phyloP scores from a whole-genome alignment of 2,797 vertebrate species.

The Sebastes wilsoni region DNA sequence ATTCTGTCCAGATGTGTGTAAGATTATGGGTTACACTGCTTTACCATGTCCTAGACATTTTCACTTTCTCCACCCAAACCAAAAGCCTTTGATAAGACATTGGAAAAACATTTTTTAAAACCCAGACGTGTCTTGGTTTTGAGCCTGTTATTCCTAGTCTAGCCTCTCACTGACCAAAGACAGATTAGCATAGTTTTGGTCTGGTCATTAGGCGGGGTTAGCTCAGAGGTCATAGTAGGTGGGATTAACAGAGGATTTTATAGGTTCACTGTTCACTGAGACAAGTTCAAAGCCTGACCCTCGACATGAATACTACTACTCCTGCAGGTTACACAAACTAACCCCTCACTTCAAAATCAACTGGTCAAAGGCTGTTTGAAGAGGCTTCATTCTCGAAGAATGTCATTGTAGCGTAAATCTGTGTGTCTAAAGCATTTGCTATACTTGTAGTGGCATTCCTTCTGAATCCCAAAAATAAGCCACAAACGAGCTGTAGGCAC shows the following conservation, averaged over 20 bases:
- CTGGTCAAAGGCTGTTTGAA: conserved; percentile 19
- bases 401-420: background rate
- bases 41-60: background rate
- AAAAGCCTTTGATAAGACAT: background rate
- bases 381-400: conserved; percentile 20
- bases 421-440: background rate
- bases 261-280: conserved; percentile 39
- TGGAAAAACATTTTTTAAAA: conserved; percentile 11
- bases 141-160: conserved; percentile 42
- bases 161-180: conserved; percentile 36
- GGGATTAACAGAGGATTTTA: conserved; percentile 56
- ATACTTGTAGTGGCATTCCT: no score
- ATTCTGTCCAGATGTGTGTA: conserved; percentile 37
- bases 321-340: conserved; percentile 20
- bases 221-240: conserved; percentile 38
- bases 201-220: conserved; percentile 33
- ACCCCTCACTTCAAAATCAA: conserved; percentile 55
- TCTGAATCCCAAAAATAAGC: no score
- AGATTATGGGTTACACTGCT: conserved; percentile 7
- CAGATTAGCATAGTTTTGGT: conserved; percentile 64
- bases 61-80: background rate
- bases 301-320: conserved; percentile 20
- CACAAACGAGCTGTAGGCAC: no score
- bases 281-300: conserved; percentile 49
- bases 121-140: conserved; percentile 25